These are phyloP conservation scores for Actinostola sp. DNA, from an alignment of 92 coral and sea anemone species.

Conservation along the genomic window DNA sequence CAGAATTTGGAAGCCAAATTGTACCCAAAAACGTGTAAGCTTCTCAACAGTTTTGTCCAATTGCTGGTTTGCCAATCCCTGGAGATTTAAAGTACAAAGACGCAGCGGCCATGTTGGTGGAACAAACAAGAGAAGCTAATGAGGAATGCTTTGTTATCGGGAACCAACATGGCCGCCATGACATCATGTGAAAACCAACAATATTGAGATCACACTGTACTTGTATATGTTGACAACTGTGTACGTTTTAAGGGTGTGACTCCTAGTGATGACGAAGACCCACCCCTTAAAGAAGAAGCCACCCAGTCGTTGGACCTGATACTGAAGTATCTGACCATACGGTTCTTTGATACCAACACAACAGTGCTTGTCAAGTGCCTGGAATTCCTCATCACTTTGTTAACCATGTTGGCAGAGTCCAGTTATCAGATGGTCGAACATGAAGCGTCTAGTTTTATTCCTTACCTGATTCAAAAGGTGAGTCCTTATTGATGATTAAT, in stretches of 20 bases:
- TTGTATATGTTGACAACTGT: neutral
- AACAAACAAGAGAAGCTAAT: too few species aligned
- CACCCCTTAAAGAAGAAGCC: conserved; percentile 79
- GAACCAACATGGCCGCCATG: too few species aligned
- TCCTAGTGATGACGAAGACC: conserved; percentile 53
- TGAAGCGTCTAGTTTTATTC: conserved; percentile 94
- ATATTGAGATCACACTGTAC: too few species aligned
- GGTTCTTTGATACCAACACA: conserved; percentile 98
- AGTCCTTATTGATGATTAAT: neutral
- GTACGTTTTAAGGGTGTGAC: conserved; percentile 60
- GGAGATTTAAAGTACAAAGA: too few species aligned
- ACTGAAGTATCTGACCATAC: conserved; percentile 87
- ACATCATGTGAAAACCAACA: too few species aligned
- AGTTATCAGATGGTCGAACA: conserved; percentile 89
- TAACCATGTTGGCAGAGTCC: conserved; percentile 77
- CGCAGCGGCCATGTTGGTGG: too few species aligned
- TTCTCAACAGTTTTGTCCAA: too few species aligned
- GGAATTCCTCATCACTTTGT: conserved; percentile 86
- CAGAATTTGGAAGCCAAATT: too few species aligned
- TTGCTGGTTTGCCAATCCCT: too few species aligned
- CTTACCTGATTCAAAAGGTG: conserved; percentile 93
- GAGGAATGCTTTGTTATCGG: too few species aligned
- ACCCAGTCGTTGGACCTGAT: conserved; percentile 82
- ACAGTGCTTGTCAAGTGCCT: conserved; percentile 93
- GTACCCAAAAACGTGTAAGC: too few species aligned